A percentile compares a stretch with the other conserved stretches of the same genome.
Evolutionary conservation across 2,113 vertebrate species (phyloP).

Genomic region (Lasiurus borealis): DNA sequence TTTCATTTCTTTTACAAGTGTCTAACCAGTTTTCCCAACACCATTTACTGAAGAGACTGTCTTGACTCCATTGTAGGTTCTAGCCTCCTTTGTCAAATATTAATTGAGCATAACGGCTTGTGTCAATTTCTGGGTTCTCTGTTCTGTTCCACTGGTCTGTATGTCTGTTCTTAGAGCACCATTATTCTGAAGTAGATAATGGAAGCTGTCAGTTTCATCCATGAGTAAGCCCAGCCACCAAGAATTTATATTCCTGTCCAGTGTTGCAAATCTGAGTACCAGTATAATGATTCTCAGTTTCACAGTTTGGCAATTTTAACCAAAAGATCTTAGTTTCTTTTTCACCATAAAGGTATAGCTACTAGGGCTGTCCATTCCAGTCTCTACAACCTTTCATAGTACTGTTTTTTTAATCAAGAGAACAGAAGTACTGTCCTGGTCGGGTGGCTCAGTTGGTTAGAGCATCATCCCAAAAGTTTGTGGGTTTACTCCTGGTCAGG

Average conservation of each 20-base stretch:
- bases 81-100: too few relatives aligned
- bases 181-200: not conserved
- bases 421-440: not conserved
- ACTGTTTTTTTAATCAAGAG: not conserved
- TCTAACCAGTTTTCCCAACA: too few relatives aligned
- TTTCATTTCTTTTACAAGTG: too few relatives aligned
- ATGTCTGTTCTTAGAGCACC: not conserved
- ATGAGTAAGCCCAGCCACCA: constrained; percentile 17
- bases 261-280: not conserved
- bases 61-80: too few relatives aligned
- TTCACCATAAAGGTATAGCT: not conserved
- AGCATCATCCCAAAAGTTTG: too few relatives aligned
- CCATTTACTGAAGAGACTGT: too few relatives aligned
- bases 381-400: not conserved
- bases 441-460: too few relatives aligned
- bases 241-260: not conserved
- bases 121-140: too few relatives aligned
- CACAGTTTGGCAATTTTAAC: not conserved
- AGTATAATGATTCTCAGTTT: not conserved
- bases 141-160: too few relatives aligned
- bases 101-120: too few relatives aligned
- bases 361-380: not conserved
- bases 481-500: too few relatives aligned
- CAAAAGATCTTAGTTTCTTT: not conserved
- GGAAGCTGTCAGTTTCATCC: not conserved